Conservation (phyloP, 2,888 invertebrate species). For the Eristalis tenax region DNA sequence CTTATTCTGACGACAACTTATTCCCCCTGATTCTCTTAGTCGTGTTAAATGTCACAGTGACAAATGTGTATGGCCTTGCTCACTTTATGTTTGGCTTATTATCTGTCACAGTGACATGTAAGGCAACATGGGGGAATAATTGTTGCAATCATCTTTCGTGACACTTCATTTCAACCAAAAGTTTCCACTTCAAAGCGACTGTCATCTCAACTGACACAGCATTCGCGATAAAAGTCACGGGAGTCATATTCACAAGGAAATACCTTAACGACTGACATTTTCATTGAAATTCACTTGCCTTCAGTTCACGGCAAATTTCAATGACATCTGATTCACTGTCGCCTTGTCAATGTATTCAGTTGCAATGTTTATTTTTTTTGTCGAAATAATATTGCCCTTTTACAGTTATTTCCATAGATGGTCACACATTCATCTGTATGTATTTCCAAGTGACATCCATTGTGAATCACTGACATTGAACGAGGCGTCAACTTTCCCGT, state of each 20-base stretch:
- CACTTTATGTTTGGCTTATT: no score
- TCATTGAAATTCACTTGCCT: not conserved
- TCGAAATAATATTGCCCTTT: not conserved
- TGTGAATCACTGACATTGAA: not conserved
- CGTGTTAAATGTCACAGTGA: no score
- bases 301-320: not conserved
- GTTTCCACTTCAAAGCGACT: no score
- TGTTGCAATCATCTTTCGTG: no score
- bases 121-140: no score
- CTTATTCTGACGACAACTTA: no score
- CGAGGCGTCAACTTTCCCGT: not conserved
- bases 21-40: no score
- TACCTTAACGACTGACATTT: not conserved
- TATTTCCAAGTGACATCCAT: not conserved
- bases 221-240: not conserved
- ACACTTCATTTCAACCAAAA: no score
- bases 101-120: no score
- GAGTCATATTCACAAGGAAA: not conserved
- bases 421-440: not conserved
- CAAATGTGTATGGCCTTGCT: no score
- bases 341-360: not conserved
- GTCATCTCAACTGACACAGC: no score
- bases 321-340: not conserved
- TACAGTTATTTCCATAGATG: not conserved
- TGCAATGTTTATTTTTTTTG: not conserved